Percentiles rank a stretch among this genome's conserved stretches.
Evolutionary conservation across 2,113 vertebrate species (phyloP).

Genomic region (Casuarius casuarius): DNA sequence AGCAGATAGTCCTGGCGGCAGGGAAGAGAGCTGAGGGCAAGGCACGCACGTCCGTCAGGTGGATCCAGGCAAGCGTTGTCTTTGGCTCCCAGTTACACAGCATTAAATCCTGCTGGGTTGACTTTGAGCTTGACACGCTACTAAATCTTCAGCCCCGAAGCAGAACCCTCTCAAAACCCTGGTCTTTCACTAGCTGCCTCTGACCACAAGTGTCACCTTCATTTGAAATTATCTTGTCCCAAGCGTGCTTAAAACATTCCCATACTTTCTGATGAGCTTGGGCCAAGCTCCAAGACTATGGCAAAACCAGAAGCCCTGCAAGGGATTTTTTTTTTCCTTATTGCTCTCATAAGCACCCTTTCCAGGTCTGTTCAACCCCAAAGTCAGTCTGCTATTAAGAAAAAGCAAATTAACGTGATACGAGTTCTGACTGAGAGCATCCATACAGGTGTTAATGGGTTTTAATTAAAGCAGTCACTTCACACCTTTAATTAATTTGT

Average conservation of each 20-base stretch:
- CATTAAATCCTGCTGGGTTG: constrained; percentile 52
- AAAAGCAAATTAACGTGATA: constrained; percentile 30
- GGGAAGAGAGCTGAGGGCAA: not conserved
- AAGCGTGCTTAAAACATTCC: not conserved
- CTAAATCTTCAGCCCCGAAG: constrained; percentile 52
- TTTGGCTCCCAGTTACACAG: constrained; percentile 33
- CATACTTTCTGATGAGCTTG: constrained; percentile 2
- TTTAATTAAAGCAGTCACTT: constrained; percentile 28
- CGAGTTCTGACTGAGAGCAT: constrained; percentile 40
- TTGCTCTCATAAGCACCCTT: not conserved
- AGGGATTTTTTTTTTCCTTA: not conserved
- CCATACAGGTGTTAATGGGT: constrained; percentile 16
- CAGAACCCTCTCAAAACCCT: constrained; percentile 26
- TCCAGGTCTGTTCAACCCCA: not conserved
- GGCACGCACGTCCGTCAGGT: not conserved
- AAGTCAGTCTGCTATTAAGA: not conserved
- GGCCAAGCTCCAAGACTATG: not conserved
- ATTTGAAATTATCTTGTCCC: constrained; percentile 14
- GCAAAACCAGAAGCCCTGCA: not conserved
- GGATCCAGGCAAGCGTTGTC: constrained; percentile 26
- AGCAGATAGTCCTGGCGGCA: not conserved
- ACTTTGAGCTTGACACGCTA: constrained; percentile 40
- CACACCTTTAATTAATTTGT: constrained; percentile 54
- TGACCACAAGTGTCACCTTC: constrained; percentile 46
- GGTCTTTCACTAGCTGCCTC: constrained; percentile 15